Base-by-base conservation (phyloP, 2,797 vertebrate genomes). In the Notolepis coatsorum region DNA sequence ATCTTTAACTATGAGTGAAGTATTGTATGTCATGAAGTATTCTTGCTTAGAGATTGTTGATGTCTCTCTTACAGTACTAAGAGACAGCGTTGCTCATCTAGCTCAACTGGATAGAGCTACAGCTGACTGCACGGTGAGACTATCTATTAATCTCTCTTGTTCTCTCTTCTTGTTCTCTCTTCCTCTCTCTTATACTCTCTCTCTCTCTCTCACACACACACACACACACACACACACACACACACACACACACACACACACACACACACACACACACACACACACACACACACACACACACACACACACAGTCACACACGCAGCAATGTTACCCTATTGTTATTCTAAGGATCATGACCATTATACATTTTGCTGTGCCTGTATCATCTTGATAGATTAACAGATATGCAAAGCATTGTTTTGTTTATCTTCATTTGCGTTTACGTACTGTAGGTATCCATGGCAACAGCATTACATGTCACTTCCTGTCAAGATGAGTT, bases 401-500 rank as follows among this genome's bases (percentile, higher is more conserved):
- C 5, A 46, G 1, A 4, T 7, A 27, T 25, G 33, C 18, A 61
- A 49, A 41, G 7, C 13, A 42, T 8, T 63, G 39, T 61, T 62
- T 60, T 51, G 0, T 48, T 12, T 21, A 18, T 23, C 27, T 10
- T 63, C 28, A 7, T 41, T 66, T 35, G 12, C 5, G 54, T 15
- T 15, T 46, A 42, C 30, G 10, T n/a, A n/a, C n/a, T n/a, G n/a
- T 23, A 94, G 93, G 80, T 74, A 4, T 87, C 81, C 65, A 65
- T 58, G 68, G 93, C 87, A 51, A 84, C 87, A 18, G 84, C 91
- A 0, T 67, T 98, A 4, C 97, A 99, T 0, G 93, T 98, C 74
- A 94, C 96, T 65, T 96, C 91, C 81, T 96, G 93, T 15, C 95
- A 97, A 77, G 96, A 98, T 54, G 96, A 97, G 71, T 96, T 98